These are phyloP conservation scores for Nixonia krombeini DNA, from an alignment of 1,140 invertebrate genomes.

Conservation along the genomic window DNA sequence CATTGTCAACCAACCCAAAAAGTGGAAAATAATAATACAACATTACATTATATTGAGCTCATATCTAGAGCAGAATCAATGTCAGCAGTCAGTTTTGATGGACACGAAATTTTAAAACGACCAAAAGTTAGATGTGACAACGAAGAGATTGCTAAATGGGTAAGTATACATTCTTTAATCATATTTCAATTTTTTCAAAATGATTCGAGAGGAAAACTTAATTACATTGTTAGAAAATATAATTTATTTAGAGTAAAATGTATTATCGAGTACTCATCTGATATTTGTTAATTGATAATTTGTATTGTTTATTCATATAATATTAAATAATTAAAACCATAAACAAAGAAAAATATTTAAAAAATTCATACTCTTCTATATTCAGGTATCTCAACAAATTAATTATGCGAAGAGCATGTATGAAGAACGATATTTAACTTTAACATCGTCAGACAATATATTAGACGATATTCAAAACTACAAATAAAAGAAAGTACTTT, in stretches of 20 bases:
- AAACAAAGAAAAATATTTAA: slow-evolving; percentile 8
- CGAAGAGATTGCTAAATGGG: slow-evolving; percentile 83
- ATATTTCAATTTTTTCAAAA: too few relatives aligned
- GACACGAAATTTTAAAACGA: slow-evolving; percentile 74
- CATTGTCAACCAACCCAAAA: slow-evolving; percentile 74
- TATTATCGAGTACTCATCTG: too few relatives aligned
- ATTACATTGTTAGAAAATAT: too few relatives aligned
- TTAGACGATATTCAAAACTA: slow-evolving; percentile 67
- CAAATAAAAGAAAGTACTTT: slow-evolving; percentile 50
- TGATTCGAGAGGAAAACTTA: too few relatives aligned
- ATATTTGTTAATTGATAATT: background rate
- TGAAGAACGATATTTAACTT: slow-evolving; percentile 77
- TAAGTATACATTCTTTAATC: slow-evolving; percentile 69
- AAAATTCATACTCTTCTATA: background rate
- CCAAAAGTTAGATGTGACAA: slow-evolving; percentile 89
- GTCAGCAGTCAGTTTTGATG: slow-evolving; percentile 62
- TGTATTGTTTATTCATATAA: background rate
- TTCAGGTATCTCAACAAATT: slow-evolving; percentile 78
- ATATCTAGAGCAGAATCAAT: slow-evolving; percentile 76
- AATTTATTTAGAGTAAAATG: too few relatives aligned
- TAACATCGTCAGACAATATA: slow-evolving; percentile 69
- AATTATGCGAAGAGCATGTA: slow-evolving; percentile 91
- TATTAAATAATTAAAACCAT: background rate
- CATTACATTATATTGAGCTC: slow-evolving; percentile 83
- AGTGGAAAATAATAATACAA: slow-evolving; percentile 69